Base-by-base conservation (phyloP, 2,888 invertebrate species). In the Aphodius sticticus region DNA sequence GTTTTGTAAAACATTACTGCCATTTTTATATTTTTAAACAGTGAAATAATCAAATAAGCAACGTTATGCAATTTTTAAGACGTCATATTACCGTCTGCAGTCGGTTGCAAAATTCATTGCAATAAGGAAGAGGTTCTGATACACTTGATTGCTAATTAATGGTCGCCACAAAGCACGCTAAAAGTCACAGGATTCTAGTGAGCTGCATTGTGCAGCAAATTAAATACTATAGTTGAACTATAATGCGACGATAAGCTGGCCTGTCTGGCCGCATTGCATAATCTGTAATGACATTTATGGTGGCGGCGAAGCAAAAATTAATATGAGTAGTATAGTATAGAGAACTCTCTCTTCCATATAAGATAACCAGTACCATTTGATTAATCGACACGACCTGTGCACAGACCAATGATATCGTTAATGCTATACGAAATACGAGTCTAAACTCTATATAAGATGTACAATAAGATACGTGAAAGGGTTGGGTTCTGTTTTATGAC, bases 261-360 rank as follows among this genome's bases (percentile, higher is more conserved):
- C 12, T 53, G 53, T 53, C 7, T 53, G 53, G 53, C 53, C 53
- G 53, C 12, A 53, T 53, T 53, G 53, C 53, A 53, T 53, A 53
- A 53, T 53, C 9, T 53, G 53, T 53, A 53, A 53, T 53, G 53
- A 53, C 53, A 53, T 53, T 53, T 53, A 53, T 53, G 53, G 53
- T 53, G 53, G 7, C 53, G 9, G 12, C 53, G 7, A 7, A 53
- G 26, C 53, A 53, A 53, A 53, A 53, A 7, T 53, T 53, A 53
- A 53, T 53, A 53, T 53, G 53, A 53, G 7, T 12, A 53, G 53
- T 53, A 53, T 53, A 53, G 12, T 53, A 53, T 53, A 53, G 53
- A 53, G 53, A 53, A 53, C 53, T 53, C 53, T 53, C 53, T 53
- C 53, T 53, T 53, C 53, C 53, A 53, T 53, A 53, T 53, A 53